A percentile compares a stretch with the other conserved stretches of the same genome.
phyloP scores from a whole-genome alignment of 2,797 vertebrate genomes.

The Rhynchonycteris naso region DNA sequence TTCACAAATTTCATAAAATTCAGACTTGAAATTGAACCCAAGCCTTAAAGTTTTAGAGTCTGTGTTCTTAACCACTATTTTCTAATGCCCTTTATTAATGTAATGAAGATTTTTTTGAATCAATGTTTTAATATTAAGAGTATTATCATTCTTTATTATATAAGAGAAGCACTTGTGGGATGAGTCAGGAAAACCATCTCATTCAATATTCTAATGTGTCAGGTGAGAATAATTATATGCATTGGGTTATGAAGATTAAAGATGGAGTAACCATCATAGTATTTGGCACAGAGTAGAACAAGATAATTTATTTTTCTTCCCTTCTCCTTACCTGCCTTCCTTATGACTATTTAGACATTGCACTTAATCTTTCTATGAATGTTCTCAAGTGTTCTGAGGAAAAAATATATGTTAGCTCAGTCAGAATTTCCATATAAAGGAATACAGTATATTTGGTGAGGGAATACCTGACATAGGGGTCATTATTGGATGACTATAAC shows the following conservation, averaged over 20 bases:
- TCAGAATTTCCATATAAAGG: neutral
- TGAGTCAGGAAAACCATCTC: neutral
- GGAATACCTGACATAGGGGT: neutral
- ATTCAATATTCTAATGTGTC: neutral
- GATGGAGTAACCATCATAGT: neutral
- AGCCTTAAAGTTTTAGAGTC: neutral
- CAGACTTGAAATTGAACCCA: neutral
- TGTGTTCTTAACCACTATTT: neutral
- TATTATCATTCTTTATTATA: neutral
- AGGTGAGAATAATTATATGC: neutral
- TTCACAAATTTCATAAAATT: neutral
- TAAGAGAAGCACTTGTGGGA: neutral
- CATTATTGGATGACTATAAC: neutral
- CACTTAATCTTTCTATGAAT: neutral
- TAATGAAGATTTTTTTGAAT: neutral
- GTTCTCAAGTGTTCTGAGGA: neutral
- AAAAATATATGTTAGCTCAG: neutral
- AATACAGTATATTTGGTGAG: neutral
- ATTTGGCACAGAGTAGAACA: neutral
- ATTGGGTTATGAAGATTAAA: neutral
- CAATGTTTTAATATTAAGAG: neutral
- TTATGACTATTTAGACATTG: neutral
- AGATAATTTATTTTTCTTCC: neutral
- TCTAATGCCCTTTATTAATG: neutral
- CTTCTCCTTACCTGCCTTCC: neutral